Percentiles rank a stretch among this genome's conserved stretches.
These are phyloP conservation scores for Microtus richardsoni DNA, from an alignment of 2,113 vertebrate genomes.

Conservation along the genomic window DNA sequence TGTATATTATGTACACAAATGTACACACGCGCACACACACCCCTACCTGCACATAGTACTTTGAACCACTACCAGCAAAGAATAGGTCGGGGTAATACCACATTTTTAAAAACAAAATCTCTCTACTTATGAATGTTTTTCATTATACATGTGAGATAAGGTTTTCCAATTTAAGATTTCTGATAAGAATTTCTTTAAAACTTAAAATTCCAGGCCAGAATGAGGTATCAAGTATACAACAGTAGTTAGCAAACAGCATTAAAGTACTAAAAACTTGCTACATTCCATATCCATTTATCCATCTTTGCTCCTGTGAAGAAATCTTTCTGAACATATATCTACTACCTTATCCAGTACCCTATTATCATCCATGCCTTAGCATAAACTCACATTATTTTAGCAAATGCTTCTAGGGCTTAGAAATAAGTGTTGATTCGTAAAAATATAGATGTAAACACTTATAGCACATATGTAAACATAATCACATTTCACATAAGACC, in stretches of 20 bases:
- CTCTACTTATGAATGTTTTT: slow-evolving; percentile 10
- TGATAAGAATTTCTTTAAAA: background rate
- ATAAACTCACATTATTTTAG: background rate
- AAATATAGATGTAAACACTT: background rate
- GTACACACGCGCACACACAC: background rate
- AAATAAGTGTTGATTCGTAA: background rate
- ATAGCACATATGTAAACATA: background rate
- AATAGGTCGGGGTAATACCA: background rate
- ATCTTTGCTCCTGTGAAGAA: background rate
- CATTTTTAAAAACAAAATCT: background rate
- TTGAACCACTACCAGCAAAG: background rate
- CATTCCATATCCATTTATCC: background rate
- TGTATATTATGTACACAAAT: background rate
- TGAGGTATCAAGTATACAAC: background rate
- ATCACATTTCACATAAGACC: background rate
- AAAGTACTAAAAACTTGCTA: background rate
- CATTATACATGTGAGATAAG: background rate
- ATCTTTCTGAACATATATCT: background rate
- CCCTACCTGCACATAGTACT: background rate
- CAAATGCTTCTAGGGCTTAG: background rate
- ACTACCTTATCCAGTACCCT: background rate
- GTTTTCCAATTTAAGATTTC: background rate
- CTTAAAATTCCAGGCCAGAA: background rate
- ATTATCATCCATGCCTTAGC: background rate
- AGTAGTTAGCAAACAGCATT: background rate